Evolutionary conservation across 2,888 invertebrate species (phyloP).

Genomic region (Agriotes lineatus): DNA sequence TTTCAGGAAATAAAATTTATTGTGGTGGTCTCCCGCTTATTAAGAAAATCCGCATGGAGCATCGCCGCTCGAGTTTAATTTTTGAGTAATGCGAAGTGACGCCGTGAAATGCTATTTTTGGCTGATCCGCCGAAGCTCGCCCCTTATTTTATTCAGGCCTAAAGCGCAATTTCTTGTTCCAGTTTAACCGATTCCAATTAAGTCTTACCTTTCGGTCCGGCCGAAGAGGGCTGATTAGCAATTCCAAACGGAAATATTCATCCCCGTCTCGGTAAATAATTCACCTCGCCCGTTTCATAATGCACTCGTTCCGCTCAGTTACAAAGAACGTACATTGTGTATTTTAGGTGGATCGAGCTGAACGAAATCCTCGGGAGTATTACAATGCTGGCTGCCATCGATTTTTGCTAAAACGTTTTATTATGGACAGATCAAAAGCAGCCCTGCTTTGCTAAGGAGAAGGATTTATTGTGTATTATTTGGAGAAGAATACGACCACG

Average conservation of each 20-base stretch:
- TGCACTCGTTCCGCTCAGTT: conserved; percentile 1
- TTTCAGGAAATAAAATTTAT: conserved; percentile 54
- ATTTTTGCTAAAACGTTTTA: conserved; percentile 16
- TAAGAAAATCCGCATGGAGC: conserved; percentile 24
- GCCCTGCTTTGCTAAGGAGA: conserved; percentile 1
- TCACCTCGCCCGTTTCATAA: conserved; percentile 10
- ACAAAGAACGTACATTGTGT: conserved; percentile 16
- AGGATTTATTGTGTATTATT: conserved; percentile 11
- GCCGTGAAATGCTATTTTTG: too few relatives aligned
- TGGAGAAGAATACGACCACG: background rate
- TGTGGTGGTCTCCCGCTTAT: conserved; percentile 33
- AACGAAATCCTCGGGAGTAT: background rate
- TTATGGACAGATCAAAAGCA: conserved; percentile 25
- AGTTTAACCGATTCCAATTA: conserved; percentile 23
- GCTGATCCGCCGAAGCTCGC: too few relatives aligned
- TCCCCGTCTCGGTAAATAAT: conserved; percentile 5
- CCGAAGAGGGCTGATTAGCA: conserved; percentile 9
- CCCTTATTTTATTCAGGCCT: conserved; percentile 16
- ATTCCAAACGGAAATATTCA: conserved; percentile 21
- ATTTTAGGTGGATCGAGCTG: conserved; percentile 4
- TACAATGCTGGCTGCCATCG: conserved; percentile 9
- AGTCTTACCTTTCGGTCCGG: conserved; percentile 15
- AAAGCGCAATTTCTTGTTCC: conserved; percentile 22
- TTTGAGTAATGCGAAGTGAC: too few relatives aligned
- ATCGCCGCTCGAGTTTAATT: background rate